phyloP scores from a whole-genome alignment of 2,797 vertebrate species.

The Dipus sagitta region DNA sequence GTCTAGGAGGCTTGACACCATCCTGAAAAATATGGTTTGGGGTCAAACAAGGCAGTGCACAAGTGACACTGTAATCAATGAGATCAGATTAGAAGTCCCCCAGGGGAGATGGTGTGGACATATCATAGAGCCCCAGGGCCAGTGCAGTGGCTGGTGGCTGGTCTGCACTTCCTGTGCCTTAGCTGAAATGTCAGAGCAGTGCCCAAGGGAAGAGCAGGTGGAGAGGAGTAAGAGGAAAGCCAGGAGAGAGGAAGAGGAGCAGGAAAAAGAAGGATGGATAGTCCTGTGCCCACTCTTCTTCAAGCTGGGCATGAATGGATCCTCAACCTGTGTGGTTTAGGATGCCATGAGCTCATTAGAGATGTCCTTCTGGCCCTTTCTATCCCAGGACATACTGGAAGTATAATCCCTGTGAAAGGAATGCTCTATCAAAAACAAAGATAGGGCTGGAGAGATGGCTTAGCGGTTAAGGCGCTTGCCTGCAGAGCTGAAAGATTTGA shows the following conservation, averaged over 20 bases:
- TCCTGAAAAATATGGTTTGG: neutral
- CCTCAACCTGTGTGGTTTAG: neutral
- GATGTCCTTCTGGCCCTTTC: neutral
- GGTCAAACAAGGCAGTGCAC: neutral
- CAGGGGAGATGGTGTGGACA: neutral
- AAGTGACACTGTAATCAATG: fast-evolving
- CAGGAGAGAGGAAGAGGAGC: neutral
- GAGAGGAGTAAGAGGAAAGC: neutral
- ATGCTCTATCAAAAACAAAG: neutral
- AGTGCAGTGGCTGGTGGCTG: neutral
- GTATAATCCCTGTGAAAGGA: neutral
- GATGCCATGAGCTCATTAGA: neutral
- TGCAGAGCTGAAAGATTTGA: too few species aligned
- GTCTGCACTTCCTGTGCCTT: neutral
- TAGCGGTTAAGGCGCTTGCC: too few species aligned
- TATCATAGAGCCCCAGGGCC: neutral
- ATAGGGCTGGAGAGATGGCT: too few species aligned
- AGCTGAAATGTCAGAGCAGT: neutral
- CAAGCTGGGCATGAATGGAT: neutral
- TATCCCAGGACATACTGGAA: neutral
- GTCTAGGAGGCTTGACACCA: neutral
- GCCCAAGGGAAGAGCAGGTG: neutral
- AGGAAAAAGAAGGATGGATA: neutral
- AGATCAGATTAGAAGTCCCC: neutral
- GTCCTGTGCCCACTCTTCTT: neutral